Base-by-base conservation (phyloP, 2,113 vertebrate genomes). In the Atlantisia rogersi region DNA sequence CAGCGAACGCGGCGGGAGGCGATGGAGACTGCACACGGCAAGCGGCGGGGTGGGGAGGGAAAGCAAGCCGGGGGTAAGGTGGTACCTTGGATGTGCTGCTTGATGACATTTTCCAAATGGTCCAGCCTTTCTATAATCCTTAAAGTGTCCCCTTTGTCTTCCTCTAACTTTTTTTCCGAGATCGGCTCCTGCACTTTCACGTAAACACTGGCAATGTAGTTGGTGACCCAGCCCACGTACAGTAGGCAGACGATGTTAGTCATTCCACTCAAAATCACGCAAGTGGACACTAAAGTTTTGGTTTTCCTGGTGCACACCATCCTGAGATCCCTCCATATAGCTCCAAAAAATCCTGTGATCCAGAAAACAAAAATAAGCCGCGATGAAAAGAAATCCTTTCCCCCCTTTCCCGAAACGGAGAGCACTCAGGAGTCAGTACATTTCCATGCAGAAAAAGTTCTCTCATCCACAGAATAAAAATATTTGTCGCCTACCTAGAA, bases 201-300 rank as follows among this genome's bases (percentile, higher is more conserved):
- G 96, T 99, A 99, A 80, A 99, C 99, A 44, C 98, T 99, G 95
- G 99, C 99, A 92, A 99, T 99, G 98, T 99, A 99, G 97, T 99
- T 99, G 97, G 99, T 99, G 44, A 99, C 99, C 99, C 99, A 99
- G 94, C 99, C 99, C 97, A 99, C 99, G 95, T 99, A 99, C 63
- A 99, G 98, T 97, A 99, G 97, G 97, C 99, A 99, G 86, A 99
- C 98, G 90, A 99, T 99, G 97, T 99, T 99, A 98, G 99, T 99
- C 99, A 99, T 99, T 94, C 99, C 99, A 96, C 99, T 99, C 97
- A 99, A 97, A 97, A 99, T 99, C 97, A 99, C 99, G 98, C 99
- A 99, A 97, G 99, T 99, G 97, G 99, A 99, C 98, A 99, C 99
- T 98, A 99, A 99, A 99, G 99, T 99, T 99, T 99, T 99, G 98